These are phyloP conservation scores for Smutsia gigantea DNA, from an alignment of 2,797 vertebrate genomes.

Conservation along the genomic window DNA sequence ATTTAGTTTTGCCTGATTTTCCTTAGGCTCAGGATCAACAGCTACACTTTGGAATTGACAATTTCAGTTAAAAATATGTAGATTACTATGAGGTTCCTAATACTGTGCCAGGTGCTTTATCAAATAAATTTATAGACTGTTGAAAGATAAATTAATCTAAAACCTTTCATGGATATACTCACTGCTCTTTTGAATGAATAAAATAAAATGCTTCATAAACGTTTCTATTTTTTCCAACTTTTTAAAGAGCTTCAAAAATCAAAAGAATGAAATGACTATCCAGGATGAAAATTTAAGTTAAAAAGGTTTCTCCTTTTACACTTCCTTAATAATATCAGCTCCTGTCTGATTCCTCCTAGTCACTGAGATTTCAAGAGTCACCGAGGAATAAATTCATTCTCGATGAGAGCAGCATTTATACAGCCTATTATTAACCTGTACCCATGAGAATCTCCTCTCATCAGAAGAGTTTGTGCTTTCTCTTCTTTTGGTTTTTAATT, in stretches of 20 bases:
- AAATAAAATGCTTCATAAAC: neutral
- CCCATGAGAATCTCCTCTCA: neutral
- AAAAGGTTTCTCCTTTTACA: neutral
- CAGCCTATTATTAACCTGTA: rapidly evolving
- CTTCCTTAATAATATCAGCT: rapidly evolving
- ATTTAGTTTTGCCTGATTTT: neutral
- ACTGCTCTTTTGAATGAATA: neutral
- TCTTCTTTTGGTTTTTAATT: neutral
- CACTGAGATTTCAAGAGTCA: neutral
- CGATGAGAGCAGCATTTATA: rapidly evolving
- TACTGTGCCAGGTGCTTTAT: neutral
- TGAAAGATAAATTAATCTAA: neutral
- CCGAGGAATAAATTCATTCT: rapidly evolving
- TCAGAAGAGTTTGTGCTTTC: neutral
- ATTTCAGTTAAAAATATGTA: neutral
- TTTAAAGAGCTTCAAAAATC: neutral
- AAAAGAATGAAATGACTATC: neutral
- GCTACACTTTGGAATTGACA: neutral
- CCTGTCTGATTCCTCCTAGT: rapidly evolving
- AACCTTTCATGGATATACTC: neutral
- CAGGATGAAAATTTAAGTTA: too few relatives aligned
- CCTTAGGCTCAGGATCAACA: neutral
- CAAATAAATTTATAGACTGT: neutral
- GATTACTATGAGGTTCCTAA: neutral
- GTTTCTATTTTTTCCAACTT: neutral